These are phyloP conservation scores for Pomacea canaliculata DNA, from an alignment of 2,888 invertebrate genomes.

Conservation along the genomic window DNA sequence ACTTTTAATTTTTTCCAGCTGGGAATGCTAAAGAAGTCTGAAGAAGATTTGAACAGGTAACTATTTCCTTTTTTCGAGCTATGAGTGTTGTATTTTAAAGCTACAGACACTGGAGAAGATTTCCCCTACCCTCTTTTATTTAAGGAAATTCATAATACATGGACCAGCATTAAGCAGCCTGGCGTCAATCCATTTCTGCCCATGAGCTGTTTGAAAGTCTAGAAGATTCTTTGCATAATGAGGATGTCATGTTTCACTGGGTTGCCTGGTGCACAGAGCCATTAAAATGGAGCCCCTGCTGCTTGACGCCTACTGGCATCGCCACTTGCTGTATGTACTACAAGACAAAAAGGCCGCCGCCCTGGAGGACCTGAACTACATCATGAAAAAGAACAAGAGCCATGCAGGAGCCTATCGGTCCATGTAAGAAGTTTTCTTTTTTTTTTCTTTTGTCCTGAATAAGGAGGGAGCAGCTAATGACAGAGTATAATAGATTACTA, in stretches of 20 bases:
- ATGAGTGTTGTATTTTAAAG: too few species aligned
- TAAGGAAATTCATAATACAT: too few species aligned
- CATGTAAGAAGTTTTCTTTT: slow-evolving; percentile 49
- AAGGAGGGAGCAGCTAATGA: not conserved
- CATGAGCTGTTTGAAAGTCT: too few species aligned
- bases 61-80: too few species aligned
- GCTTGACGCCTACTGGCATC: slow-evolving; percentile 70
- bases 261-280: slow-evolving; percentile 45
- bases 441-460: not conserved
- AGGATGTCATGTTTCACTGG: too few species aligned
- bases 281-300: slow-evolving; percentile 63
- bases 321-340: slow-evolving; percentile 67
- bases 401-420: slow-evolving; percentile 67
- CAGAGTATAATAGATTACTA: not conserved
- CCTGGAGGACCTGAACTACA: slow-evolving; percentile 66
- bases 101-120: too few species aligned
- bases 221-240: too few species aligned
- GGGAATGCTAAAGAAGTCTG: slow-evolving; percentile 58
- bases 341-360: slow-evolving; percentile 64
- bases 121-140: too few species aligned
- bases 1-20: slow-evolving; percentile 43
- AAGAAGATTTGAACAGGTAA: slow-evolving; percentile 55
- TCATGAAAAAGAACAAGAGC: slow-evolving; percentile 64
- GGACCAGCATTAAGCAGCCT: too few species aligned
- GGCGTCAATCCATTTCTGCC: too few species aligned